These are phyloP conservation scores for Catocala nupta DNA, from an alignment of 2,888 invertebrate species.

Conservation along the genomic window DNA sequence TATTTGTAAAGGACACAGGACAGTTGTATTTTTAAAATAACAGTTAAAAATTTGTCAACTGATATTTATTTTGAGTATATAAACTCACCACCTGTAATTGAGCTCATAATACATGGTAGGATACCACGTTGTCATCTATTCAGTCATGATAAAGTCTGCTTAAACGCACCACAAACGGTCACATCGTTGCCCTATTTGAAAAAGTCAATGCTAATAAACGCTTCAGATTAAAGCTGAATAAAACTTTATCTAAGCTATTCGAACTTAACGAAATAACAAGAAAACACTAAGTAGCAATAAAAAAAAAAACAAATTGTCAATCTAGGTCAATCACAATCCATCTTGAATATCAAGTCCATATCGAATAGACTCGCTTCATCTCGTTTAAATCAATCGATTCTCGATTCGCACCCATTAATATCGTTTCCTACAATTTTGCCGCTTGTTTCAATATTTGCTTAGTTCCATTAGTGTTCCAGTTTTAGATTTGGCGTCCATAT, in stretches of 20 bases:
- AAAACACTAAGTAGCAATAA: constrained; percentile 46
- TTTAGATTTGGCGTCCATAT: constrained; percentile 31
- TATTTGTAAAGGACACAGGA: no score
- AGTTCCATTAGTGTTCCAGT: constrained; percentile 47
- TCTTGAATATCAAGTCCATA: constrained; percentile 49
- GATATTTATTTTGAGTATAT: no score
- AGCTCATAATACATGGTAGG: no score
- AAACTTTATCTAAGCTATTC: background rate
- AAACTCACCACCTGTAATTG: no score
- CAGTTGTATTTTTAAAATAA: no score
- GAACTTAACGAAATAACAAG: constrained; percentile 21
- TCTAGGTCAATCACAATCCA: constrained; percentile 52
- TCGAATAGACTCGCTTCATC: constrained; percentile 52
- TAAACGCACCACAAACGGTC: no score
- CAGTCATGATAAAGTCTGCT: no score
- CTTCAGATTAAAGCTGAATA: no score
- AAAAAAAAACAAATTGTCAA: constrained; percentile 56
- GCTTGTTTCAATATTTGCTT: constrained; percentile 54
- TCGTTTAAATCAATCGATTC: constrained; percentile 61
- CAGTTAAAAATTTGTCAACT: no score
- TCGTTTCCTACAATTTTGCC: constrained; percentile 57
- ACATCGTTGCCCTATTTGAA: no score
- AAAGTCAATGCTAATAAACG: no score
- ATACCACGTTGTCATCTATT: no score
- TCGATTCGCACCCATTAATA: constrained; percentile 56